Conservation (phyloP, 2,888 invertebrate species). For the Deilephila elpenor region DNA sequence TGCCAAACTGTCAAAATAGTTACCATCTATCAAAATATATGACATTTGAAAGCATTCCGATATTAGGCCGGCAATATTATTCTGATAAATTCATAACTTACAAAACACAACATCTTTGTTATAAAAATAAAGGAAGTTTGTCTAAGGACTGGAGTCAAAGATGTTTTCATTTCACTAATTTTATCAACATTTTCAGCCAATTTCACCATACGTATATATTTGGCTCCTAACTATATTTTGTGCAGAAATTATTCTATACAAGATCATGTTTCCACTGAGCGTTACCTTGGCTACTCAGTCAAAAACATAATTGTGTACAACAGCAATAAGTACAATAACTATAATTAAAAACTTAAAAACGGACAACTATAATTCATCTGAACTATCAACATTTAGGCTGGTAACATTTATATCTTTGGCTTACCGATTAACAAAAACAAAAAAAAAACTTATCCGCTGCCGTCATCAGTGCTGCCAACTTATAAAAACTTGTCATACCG, state of each 20-base stretch:
- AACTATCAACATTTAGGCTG: constrained; percentile 45
- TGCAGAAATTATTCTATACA: constrained; percentile 47
- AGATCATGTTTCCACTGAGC: not conserved
- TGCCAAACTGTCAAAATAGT: not conserved
- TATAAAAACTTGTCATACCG: constrained; percentile 54
- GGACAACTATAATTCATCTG: constrained; percentile 35
- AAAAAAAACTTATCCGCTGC: constrained; percentile 28
- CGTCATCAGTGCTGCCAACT: constrained; percentile 31
- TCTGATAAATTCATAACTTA: not conserved
- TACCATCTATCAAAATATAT: constrained; percentile 12
- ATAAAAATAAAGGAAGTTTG: constrained; percentile 25
- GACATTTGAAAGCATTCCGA: constrained; percentile 36
- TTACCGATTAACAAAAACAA: constrained; percentile 48
- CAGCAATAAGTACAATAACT: constrained; percentile 38
- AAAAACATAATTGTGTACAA: constrained; percentile 19
- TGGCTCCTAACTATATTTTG: constrained; percentile 50
- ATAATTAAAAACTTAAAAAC: constrained; percentile 38
- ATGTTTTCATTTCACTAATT: constrained; percentile 37
- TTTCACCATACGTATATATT: constrained; percentile 34
- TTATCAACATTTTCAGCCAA: constrained; percentile 4
- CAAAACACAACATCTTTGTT: constrained; percentile 13
- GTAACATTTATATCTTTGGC: constrained; percentile 61
- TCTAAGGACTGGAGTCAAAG: constrained; percentile 24
- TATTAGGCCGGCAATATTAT: constrained; percentile 18
- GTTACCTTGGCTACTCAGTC: not conserved